Evolutionary conservation across 2,797 vertebrate species (phyloP).

Genomic region (Cirrhinus molitorella): DNA sequence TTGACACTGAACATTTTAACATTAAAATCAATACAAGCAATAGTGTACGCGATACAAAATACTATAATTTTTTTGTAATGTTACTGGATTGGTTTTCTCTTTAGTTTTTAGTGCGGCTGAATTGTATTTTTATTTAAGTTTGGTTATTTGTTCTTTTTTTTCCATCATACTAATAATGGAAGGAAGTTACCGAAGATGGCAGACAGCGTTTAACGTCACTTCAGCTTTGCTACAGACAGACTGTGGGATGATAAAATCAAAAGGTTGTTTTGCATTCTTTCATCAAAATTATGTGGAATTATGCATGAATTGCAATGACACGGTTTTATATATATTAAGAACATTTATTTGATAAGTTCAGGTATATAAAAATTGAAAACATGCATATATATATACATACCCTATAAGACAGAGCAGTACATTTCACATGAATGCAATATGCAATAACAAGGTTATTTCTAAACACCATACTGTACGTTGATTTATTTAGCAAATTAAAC

Average conservation of each 20-base stretch:
- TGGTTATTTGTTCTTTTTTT: neutral
- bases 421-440: neutral
- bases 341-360: neutral
- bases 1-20: conserved; percentile 4
- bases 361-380: neutral
- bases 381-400: neutral
- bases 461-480: neutral
- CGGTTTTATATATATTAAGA: neutral
- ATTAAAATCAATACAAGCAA: conserved; percentile 12
- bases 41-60: neutral
- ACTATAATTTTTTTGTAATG: neutral
- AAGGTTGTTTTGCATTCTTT: neutral
- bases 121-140: neutral
- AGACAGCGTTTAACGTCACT: neutral
- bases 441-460: neutral
- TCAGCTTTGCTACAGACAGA: neutral
- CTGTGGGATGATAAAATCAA: neutral
- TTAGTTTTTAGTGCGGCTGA: neutral
- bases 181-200: neutral
- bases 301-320: neutral
- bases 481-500: neutral
- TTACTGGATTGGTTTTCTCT: neutral
- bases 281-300: neutral
- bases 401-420: neutral
- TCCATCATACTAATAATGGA: neutral